phyloP scores from a whole-genome alignment of 2,797 vertebrate species.

The Danio tinwini region DNA sequence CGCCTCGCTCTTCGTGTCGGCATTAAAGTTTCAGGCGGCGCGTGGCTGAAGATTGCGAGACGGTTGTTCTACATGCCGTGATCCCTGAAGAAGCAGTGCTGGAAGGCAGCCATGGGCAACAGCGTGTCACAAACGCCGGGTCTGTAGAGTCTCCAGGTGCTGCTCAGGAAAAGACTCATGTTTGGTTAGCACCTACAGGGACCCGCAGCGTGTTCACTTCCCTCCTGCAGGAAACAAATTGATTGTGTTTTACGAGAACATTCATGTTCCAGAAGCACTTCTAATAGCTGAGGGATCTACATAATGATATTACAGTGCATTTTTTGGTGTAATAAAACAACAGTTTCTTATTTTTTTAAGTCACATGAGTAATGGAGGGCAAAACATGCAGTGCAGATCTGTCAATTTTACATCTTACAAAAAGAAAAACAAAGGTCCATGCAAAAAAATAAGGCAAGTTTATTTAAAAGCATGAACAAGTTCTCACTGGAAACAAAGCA shows the following conservation, averaged over 20 bases:
- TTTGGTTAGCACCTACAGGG: constrained; percentile 74
- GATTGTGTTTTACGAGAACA: constrained; percentile 22
- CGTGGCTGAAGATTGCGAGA: constrained; percentile 62
- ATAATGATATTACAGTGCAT: not conserved
- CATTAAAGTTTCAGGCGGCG: constrained; percentile 83
- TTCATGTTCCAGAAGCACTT: constrained; percentile 2
- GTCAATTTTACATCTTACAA: no score
- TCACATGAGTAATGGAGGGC: not conserved
- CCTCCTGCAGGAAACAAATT: constrained; percentile 34
- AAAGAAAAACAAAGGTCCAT: no score
- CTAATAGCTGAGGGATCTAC: not conserved
- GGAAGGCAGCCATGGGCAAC: constrained; percentile 82
- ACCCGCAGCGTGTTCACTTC: constrained; percentile 60
- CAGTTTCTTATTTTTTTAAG: not conserved
- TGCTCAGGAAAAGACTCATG: constrained; percentile 71
- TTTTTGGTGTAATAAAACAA: not conserved
- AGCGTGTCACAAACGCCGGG: constrained; percentile 76
- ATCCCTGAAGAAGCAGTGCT: constrained; percentile 68
- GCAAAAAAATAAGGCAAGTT: no score
- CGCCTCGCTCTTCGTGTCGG: constrained; percentile 66
- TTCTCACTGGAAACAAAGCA: no score
- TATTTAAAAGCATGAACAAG: no score
- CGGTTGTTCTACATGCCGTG: constrained; percentile 63
- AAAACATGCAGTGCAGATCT: not conserved
- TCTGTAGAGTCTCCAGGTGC: constrained; percentile 72